Evolutionary conservation across 1,140 invertebrate genomes (phyloP).

Genomic region (Drosophila novamexicana): DNA sequence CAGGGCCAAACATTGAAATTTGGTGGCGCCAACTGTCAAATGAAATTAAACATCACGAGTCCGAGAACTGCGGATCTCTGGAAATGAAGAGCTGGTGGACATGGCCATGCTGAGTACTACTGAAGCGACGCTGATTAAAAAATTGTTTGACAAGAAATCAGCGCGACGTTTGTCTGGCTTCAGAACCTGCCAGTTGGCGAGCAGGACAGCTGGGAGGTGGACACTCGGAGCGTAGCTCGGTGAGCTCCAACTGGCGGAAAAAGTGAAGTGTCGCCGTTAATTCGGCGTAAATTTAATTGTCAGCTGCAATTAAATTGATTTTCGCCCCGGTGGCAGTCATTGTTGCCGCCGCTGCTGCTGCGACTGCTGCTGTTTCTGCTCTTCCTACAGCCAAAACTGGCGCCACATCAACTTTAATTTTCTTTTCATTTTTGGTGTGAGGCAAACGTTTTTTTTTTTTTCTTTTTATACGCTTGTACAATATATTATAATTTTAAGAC

Average conservation of each 20-base stretch:
- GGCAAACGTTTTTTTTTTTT: not conserved
- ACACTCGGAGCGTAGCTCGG: not conserved
- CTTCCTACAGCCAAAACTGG: slow-evolving; percentile 2
- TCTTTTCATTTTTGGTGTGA: slow-evolving; percentile 25
- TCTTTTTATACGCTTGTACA: not conserved
- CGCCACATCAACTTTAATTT: slow-evolving; percentile 67
- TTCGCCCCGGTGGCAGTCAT: slow-evolving; percentile 55
- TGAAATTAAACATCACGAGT: slow-evolving; percentile 66
- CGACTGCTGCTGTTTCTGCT: slow-evolving; percentile 20
- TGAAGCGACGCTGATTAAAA: slow-evolving; percentile 83
- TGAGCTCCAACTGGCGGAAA: slow-evolving; percentile 36
- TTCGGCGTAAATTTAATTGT: slow-evolving; percentile 83
- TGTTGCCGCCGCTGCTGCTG: not conserved
- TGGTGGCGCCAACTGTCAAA: slow-evolving; percentile 41
- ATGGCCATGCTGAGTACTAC: slow-evolving; percentile 47
- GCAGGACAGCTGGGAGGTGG: not conserved
- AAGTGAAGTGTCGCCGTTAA: slow-evolving; percentile 74
- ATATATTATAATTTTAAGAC: no score
- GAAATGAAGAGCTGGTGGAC: not conserved
- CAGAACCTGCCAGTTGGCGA: not conserved
- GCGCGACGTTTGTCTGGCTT: slow-evolving; percentile 70
- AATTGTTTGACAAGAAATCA: slow-evolving; percentile 83
- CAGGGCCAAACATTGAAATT: slow-evolving; percentile 45
- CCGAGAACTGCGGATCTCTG: not conserved
- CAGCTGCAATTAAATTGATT: slow-evolving; percentile 84